A percentile compares a stretch with the other conserved stretches of the same genome.
Evolutionary conservation across 2,888 invertebrate genomes (phyloP).

Genomic region (Cylloceria caligata): DNA sequence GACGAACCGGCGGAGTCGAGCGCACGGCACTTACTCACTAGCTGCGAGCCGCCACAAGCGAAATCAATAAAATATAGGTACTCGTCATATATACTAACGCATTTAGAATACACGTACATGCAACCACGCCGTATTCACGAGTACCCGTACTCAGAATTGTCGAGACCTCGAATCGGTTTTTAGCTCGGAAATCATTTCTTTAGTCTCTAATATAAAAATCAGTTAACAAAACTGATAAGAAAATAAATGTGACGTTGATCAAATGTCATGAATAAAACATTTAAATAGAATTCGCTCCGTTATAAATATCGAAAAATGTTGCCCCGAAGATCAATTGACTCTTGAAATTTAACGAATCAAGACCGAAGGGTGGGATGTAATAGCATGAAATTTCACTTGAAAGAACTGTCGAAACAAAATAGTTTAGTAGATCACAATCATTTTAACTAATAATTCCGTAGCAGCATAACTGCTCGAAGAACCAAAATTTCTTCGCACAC

Average conservation of each 20-base stretch:
- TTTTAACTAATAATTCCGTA: not conserved
- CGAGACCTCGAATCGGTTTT: not conserved
- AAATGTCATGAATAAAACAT: not conserved
- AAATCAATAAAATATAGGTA: conserved; percentile 66
- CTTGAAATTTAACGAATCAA: not conserved
- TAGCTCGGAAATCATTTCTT: not conserved
- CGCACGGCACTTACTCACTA: conserved; percentile 53
- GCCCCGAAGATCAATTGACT: too few relatives aligned
- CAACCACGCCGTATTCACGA: conserved; percentile 8
- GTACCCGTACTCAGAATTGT: conserved; percentile 12
- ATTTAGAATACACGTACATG: conserved; percentile 10
- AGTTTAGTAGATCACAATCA: not conserved
- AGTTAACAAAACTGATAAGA: not conserved
- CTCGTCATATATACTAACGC: conserved; percentile 28
- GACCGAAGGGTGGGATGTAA: not conserved
- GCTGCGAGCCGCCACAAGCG: conserved; percentile 50
- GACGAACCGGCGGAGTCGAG: conserved; percentile 45
- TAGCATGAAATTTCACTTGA: not conserved
- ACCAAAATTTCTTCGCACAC: not conserved
- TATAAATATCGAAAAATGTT: not conserved
- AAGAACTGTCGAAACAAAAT: not conserved
- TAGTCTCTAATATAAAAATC: not conserved
- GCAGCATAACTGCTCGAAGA: not conserved
- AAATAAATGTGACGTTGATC: not conserved
- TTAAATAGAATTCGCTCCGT: too few relatives aligned